Percentiles rank a stretch among this genome's conserved stretches.
Conservation (phyloP, 1,140 invertebrate genomes). For the Chironomus tepperi region DNA sequence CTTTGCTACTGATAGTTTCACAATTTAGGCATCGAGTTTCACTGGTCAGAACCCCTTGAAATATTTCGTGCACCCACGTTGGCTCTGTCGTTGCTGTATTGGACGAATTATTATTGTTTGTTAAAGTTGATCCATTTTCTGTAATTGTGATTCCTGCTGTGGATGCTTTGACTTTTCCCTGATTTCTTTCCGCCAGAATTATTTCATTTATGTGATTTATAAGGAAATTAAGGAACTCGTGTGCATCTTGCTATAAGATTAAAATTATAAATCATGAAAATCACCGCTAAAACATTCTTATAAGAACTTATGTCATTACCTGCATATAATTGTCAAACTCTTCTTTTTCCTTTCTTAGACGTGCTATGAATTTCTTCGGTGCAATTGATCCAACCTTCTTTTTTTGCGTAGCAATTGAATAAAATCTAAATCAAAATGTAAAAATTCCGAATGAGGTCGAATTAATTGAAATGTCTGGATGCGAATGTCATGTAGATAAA, state of each 20-base stretch:
- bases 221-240: conserved; percentile 98
- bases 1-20: conserved; percentile 98
- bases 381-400: conserved; percentile 99
- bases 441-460: background rate
- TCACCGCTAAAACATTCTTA: too few relatives aligned
- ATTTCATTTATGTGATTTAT: conserved; percentile 95
- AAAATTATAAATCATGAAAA: too few relatives aligned
- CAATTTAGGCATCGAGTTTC: conserved; percentile 99
- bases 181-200: conserved; percentile 78
- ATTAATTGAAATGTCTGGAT: background rate
- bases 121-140: conserved; percentile 22
- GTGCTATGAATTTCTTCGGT: conserved; percentile 98
- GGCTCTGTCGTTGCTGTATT: conserved; percentile 61
- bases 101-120: conserved; percentile 26
- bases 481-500: background rate
- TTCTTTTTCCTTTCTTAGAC: conserved; percentile 97
- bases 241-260: conserved; percentile 83
- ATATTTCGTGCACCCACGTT: conserved; percentile 99
- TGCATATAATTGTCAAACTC: conserved; percentile 99
- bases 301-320: too few relatives aligned
- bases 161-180: conserved; percentile 48
- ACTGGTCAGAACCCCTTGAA: conserved; percentile 91
- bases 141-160: conserved; percentile 37
- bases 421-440: conserved; percentile 51
- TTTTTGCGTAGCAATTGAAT: conserved; percentile 98